phyloP scores from a whole-genome alignment of 2,113 vertebrate species.

The Naja naja region DNA sequence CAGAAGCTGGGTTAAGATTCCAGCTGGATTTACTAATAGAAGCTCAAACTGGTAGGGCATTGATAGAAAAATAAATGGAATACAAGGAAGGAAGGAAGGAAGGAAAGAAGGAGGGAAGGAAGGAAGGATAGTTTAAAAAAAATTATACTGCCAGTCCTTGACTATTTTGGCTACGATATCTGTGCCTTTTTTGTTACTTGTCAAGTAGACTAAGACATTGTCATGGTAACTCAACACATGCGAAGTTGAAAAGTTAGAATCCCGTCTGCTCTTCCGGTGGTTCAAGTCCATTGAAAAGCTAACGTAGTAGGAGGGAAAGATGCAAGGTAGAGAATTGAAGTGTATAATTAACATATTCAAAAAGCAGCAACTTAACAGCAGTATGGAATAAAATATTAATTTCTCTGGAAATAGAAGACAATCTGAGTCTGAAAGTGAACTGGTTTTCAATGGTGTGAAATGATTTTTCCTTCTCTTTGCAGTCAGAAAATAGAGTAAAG shows the following conservation, averaged over 20 bases:
- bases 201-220: slow-evolving; percentile 44
- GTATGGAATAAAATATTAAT: slow-evolving; percentile 22
- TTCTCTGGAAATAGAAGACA: slow-evolving; percentile 24
- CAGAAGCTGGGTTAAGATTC: slow-evolving; percentile 37
- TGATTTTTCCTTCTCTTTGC: background rate
- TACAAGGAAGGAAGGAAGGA: background rate
- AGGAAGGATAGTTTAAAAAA: background rate
- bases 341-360: slow-evolving; percentile 28
- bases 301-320: slow-evolving; percentile 25
- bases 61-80: slow-evolving; percentile 36
- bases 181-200: slow-evolving; percentile 55
- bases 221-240: slow-evolving; percentile 58
- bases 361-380: slow-evolving; percentile 8
- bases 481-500: background rate
- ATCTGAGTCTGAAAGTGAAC: slow-evolving; percentile 8
- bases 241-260: slow-evolving; percentile 29
- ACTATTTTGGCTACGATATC: slow-evolving; percentile 53
- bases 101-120: background rate
- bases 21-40: slow-evolving; percentile 25
- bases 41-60: slow-evolving; percentile 27
- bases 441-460: slow-evolving; percentile 13
- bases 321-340: background rate
- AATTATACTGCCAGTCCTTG: slow-evolving; percentile 47
- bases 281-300: slow-evolving; percentile 46
- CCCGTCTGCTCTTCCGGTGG: slow-evolving; percentile 35